Percentiles rank a stretch among this genome's conserved stretches.
These are phyloP conservation scores for Zygogramma bicolorata DNA, from an alignment of 2,888 invertebrate species.

Conservation along the genomic window DNA sequence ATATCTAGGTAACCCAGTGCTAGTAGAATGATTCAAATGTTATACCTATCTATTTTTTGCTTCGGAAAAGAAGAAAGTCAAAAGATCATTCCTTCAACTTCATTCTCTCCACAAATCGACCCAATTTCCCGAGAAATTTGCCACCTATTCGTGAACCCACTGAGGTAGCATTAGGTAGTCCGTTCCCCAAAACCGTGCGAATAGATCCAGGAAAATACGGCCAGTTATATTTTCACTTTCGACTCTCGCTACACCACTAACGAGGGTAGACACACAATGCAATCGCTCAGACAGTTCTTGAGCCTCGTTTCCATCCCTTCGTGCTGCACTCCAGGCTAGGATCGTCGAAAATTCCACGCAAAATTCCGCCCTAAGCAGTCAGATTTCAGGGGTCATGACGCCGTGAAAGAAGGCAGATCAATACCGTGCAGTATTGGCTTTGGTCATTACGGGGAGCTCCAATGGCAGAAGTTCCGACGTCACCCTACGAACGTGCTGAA, in stretches of 20 bases:
- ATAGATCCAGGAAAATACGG: neutral
- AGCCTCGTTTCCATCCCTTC: conserved; percentile 1
- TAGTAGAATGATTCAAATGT: no score
- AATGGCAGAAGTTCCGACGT: conserved; percentile 40
- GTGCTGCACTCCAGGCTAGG: conserved; percentile 31
- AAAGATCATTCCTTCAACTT: no score
- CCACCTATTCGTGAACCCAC: no score
- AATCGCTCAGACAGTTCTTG: conserved; percentile 35
- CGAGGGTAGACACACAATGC: conserved; percentile 36
- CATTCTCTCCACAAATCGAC: no score
- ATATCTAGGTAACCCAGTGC: no score
- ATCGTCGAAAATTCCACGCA: conserved; percentile 31
- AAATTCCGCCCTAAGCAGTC: conserved; percentile 17
- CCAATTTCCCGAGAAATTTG: no score
- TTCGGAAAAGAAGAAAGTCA: no score
- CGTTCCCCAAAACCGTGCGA: no score
- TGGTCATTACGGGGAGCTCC: conserved; percentile 52
- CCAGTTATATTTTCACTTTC: conserved; percentile 1
- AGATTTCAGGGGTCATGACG: conserved; percentile 1
- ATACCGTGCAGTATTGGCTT: conserved; percentile 54
- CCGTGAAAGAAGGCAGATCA: conserved; percentile 41
- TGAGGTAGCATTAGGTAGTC: no score
- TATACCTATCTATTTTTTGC: no score
- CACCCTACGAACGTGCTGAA: conserved; percentile 18
- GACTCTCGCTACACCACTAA: neutral